Conservation (phyloP, 2,113 vertebrate genomes). For the Carollia perspicillata region DNA sequence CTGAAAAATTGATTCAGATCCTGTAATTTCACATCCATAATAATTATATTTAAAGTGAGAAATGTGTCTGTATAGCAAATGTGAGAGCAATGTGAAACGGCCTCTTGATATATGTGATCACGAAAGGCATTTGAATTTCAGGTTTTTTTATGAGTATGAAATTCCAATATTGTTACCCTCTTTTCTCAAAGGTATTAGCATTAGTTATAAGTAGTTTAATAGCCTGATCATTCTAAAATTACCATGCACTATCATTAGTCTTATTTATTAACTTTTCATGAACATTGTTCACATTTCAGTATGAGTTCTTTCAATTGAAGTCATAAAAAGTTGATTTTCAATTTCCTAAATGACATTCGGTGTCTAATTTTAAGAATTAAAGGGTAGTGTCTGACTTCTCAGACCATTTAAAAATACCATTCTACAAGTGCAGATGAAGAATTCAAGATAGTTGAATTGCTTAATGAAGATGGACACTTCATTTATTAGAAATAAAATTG, state of each 20-base stretch:
- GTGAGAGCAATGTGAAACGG: neutral
- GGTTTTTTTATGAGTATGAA: neutral
- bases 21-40: neutral
- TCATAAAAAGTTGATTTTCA: slow-evolving; percentile 72
- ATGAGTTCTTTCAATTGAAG: slow-evolving; percentile 52
- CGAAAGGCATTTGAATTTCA: slow-evolving; percentile 39
- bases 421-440: slow-evolving; percentile 12
- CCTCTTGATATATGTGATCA: neutral
- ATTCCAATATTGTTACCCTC: neutral
- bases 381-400: neutral
- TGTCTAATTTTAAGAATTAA: slow-evolving; percentile 59
- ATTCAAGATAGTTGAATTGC: slow-evolving; percentile 44
- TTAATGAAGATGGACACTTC: slow-evolving; percentile 60
- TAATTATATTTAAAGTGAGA: slow-evolving; percentile 40
- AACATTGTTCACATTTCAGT: slow-evolving; percentile 69
- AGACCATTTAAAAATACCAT: slow-evolving; percentile 39
- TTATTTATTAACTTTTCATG: slow-evolving; percentile 74
- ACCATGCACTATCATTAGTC: slow-evolving; percentile 27
- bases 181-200: slow-evolving; percentile 45
- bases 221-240: slow-evolving; percentile 65
- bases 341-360: slow-evolving; percentile 67
- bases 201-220: slow-evolving; percentile 45
- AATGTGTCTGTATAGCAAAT: neutral
- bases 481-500: slow-evolving; percentile 52
- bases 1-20: neutral